phyloP scores from a whole-genome alignment of 2,888 invertebrate genomes.

The Sipha maydis region DNA sequence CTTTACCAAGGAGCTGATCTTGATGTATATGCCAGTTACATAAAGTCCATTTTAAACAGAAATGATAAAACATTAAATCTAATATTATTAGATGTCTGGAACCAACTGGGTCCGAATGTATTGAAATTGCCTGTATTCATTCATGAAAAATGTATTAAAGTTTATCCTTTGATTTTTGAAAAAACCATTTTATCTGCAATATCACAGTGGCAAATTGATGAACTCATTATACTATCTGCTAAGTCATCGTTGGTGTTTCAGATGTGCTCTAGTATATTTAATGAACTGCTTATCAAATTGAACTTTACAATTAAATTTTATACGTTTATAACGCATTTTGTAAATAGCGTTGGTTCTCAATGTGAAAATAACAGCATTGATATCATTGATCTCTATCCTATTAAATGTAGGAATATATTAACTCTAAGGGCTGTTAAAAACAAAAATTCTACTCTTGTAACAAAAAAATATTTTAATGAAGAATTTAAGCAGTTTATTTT shows the following conservation, averaged over 20 bases:
- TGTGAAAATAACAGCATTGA: constrained; percentile 32
- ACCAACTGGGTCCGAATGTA: constrained; percentile 22
- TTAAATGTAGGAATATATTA: constrained; percentile 38
- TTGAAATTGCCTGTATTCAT: constrained; percentile 33
- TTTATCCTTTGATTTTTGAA: constrained; percentile 46
- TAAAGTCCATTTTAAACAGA: constrained; percentile 43
- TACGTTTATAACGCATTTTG: constrained; percentile 7
- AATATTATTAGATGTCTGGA: constrained; percentile 45
- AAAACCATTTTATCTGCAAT: constrained; percentile 40
- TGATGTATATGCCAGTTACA: constrained; percentile 3
- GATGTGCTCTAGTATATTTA: constrained; percentile 56
- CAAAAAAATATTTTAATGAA: constrained; percentile 2
- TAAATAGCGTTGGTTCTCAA: not conserved
- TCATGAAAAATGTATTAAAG: constrained; percentile 43
- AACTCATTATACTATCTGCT: constrained; percentile 13
- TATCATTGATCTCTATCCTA: constrained; percentile 42
- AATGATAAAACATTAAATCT: constrained; percentile 21
- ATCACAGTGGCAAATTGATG: not conserved
- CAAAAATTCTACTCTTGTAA: not conserved
- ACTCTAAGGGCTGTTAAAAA: constrained; percentile 28
- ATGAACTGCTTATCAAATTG: constrained; percentile 44
- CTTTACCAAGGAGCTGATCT: constrained; percentile 26
- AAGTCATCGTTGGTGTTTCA: constrained; percentile 42
- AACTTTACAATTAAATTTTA: constrained; percentile 38
- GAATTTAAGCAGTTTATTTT: constrained; percentile 35